Evolutionary conservation across 2,888 invertebrate genomes (phyloP).

Genomic region (Myopa tessellatipennis): DNA sequence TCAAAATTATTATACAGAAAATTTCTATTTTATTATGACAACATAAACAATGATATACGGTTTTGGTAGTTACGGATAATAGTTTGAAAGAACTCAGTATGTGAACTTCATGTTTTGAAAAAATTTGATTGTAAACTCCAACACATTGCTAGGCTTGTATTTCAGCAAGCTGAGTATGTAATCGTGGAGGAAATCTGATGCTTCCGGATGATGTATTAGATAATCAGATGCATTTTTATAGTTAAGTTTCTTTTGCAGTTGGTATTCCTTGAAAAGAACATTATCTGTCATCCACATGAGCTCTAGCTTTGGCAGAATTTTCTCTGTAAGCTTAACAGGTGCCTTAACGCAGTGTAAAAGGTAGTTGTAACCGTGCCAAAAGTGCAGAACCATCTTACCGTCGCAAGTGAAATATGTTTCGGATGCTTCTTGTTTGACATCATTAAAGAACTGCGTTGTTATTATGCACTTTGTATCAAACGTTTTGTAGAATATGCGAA

Average conservation of each 20-base stretch:
- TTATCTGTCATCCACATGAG: conserved; percentile 58
- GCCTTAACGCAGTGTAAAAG: conserved; percentile 57
- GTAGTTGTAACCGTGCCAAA: conserved; percentile 61
- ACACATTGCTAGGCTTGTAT: conserved; percentile 59
- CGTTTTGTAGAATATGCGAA: conserved; percentile 59
- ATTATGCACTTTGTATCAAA: conserved; percentile 54
- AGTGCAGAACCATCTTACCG: conserved; percentile 60
- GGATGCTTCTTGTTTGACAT: conserved; percentile 57
- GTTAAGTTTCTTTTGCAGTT: conserved; percentile 53
- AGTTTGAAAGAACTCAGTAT: background rate
- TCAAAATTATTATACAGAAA: conserved; percentile 4
- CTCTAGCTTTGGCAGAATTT: conserved; percentile 56
- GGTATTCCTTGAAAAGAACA: conserved; percentile 50
- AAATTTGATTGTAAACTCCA: conserved; percentile 59
- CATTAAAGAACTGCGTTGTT: conserved; percentile 60
- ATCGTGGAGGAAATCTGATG: conserved; percentile 60
- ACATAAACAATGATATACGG: conserved; percentile 45
- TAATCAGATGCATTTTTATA: conserved; percentile 56
- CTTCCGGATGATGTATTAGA: conserved; percentile 54
- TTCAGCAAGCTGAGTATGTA: conserved; percentile 59
- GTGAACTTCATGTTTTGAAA: conserved; percentile 56
- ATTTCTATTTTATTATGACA: conserved; percentile 47
- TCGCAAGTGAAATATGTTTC: conserved; percentile 57
- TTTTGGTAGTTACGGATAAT: conserved; percentile 33
- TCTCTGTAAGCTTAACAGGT: conserved; percentile 48